Evolutionary conservation across 2,113 vertebrate genomes (phyloP).

Genomic region (Gnathochromis pfefferi): DNA sequence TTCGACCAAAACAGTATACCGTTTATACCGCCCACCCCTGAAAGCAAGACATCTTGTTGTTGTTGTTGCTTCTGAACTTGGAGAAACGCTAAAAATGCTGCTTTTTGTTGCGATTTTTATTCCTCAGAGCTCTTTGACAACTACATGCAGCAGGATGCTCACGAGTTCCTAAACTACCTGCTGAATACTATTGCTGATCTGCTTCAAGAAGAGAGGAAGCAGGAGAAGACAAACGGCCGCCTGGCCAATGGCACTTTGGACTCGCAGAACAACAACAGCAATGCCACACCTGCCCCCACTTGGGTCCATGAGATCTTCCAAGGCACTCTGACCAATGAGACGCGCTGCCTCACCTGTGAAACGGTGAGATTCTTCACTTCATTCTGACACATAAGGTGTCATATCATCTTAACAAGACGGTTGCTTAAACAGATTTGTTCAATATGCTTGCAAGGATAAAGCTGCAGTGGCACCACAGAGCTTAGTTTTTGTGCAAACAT

Average conservation of each 20-base stretch:
- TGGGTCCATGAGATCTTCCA: slow-evolving; percentile 99
- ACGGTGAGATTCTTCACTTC: slow-evolving; percentile 73
- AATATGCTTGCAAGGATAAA: not conserved
- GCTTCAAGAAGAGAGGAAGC: slow-evolving; percentile 94
- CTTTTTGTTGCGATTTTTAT: not conserved
- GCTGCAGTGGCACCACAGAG: not conserved
- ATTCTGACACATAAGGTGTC: not conserved
- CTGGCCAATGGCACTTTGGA: slow-evolving; percentile 87
- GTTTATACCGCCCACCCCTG: not conserved
- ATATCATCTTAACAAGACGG: not conserved
- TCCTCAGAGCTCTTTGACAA: slow-evolving; percentile 94
- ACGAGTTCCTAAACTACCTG: slow-evolving; percentile 97
- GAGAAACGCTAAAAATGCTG: not conserved
- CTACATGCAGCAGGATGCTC: slow-evolving; percentile 99
- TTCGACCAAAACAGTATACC: not conserved
- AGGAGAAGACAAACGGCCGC: slow-evolving; percentile 93
- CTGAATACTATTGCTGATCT: slow-evolving; percentile 97
- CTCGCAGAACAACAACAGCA: slow-evolving; percentile 82
- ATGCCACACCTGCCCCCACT: slow-evolving; percentile 79
- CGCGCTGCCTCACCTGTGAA: slow-evolving; percentile 97
- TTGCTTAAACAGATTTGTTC: not conserved
- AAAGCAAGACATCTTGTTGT: not conserved
- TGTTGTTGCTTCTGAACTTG: not conserved
- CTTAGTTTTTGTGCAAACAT: not conserved
- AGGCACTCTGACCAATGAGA: slow-evolving; percentile 98